phyloP scores from a whole-genome alignment of 2,113 vertebrate genomes.

The Hippocampus barbouri region DNA sequence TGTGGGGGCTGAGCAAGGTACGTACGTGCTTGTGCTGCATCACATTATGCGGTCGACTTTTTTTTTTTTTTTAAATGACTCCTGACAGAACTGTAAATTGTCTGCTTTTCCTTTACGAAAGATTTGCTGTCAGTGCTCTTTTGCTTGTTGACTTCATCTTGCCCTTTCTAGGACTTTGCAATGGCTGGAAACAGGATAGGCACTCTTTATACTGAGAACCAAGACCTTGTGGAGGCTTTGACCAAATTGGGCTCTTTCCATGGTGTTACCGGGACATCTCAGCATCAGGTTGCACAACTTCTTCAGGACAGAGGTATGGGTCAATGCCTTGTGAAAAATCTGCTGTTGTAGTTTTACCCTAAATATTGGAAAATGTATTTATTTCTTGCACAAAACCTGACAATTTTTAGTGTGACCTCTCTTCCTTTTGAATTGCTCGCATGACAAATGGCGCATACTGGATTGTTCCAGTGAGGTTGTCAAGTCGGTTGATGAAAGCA shows the following conservation, averaged over 20 bases:
- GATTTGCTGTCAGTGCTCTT: conserved; percentile 11
- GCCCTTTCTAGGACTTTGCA: conserved; percentile 83
- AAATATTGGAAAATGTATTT: not conserved
- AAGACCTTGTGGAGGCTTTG: conserved; percentile 80
- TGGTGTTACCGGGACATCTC: conserved; percentile 79
- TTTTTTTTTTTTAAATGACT: conserved; percentile 15
- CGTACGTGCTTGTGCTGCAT: conserved; percentile 63
- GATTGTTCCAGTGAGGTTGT: not conserved
- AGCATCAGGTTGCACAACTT: conserved; percentile 85
- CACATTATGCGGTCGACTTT: not conserved
- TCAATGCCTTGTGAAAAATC: not conserved
- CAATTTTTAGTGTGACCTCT: not conserved
- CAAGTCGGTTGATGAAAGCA: too few species aligned
- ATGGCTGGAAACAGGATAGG: conserved; percentile 86
- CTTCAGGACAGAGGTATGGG: conserved; percentile 83
- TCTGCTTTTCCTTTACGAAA: conserved; percentile 1
- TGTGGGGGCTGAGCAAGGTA: conserved; percentile 96
- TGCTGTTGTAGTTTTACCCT: not conserved
- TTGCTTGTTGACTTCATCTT: conserved; percentile 5
- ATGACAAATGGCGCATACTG: not conserved
- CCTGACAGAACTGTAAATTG: conserved; percentile 8
- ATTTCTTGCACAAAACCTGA: not conserved
- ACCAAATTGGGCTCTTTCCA: conserved; percentile 83
- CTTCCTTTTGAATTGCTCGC: not conserved
- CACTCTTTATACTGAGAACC: conserved; percentile 85